Evolutionary conservation across 1,140 invertebrate genomes (phyloP).

Genomic region (Neoseiulus cucumeris): DNA sequence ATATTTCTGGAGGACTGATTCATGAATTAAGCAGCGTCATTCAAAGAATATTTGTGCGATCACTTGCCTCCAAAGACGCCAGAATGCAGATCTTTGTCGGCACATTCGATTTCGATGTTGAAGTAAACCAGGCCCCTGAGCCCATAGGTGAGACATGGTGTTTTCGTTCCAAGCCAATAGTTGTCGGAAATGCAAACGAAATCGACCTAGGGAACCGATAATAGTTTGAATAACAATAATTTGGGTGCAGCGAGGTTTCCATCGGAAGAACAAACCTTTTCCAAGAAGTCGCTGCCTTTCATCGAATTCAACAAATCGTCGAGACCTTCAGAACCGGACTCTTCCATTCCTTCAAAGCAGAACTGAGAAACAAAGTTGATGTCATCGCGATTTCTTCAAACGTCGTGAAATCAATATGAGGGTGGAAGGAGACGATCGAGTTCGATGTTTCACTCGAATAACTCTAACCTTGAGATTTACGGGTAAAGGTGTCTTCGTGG

Average conservation of each 20-base stretch:
- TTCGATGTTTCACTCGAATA: too few relatives aligned
- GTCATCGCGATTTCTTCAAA: too few relatives aligned
- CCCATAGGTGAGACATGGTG: constrained; percentile 93
- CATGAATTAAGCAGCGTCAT: neutral
- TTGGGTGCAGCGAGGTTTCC: neutral
- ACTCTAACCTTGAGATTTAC: constrained; percentile 73
- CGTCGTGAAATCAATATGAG: too few relatives aligned
- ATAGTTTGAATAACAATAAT: neutral
- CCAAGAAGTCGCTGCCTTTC: constrained; percentile 52
- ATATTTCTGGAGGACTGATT: neutral
- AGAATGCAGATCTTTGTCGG: constrained; percentile 79
- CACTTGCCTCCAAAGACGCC: constrained; percentile 72
- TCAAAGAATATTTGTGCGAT: constrained; percentile 22
- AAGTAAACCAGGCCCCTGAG: constrained; percentile 80
- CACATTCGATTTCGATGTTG: constrained; percentile 65
- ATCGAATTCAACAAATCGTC: constrained; percentile 56
- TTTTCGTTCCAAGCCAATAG: constrained; percentile 90
- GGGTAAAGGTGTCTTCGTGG: constrained; percentile 45
- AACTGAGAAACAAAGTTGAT: constrained; percentile 38
- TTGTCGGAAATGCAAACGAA: constrained; percentile 97
- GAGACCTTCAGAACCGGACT: constrained; percentile 81
- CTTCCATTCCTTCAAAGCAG: constrained; percentile 96
- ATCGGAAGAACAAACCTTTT: neutral
- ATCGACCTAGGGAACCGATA: constrained; percentile 41
- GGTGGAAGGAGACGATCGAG: too few relatives aligned